phyloP scores from a whole-genome alignment of 2,888 invertebrate species.

The Lacanobia wlatinum region DNA sequence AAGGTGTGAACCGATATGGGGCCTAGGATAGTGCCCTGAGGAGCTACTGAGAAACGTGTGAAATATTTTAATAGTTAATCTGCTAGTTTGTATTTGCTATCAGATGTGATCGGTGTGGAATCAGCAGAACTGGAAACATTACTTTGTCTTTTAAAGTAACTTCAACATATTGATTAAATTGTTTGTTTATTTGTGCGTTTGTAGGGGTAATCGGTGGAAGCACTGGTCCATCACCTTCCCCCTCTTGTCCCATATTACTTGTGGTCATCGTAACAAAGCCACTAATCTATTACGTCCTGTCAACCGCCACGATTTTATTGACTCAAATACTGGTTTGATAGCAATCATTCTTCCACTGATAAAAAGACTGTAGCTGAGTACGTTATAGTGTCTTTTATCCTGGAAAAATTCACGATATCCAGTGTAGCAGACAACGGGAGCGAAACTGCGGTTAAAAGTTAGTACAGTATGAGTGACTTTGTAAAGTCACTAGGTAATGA shows the following conservation, averaged over 20 bases:
- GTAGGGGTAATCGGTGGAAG: background rate
- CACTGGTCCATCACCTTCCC: background rate
- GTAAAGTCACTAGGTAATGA: background rate
- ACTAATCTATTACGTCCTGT: background rate
- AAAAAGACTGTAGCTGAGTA: too few species aligned
- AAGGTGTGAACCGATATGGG: conserved; percentile 18
- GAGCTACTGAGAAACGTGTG: background rate
- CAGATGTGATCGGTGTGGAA: background rate
- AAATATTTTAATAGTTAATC: background rate
- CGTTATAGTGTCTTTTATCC: too few species aligned
- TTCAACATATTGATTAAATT: background rate
- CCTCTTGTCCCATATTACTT: background rate
- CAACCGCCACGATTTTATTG: background rate
- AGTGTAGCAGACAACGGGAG: background rate
- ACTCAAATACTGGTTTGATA: background rate
- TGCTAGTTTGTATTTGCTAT: background rate
- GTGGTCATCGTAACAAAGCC: background rate
- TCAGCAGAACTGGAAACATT: background rate
- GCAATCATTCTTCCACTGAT: background rate
- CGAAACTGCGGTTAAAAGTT: background rate
- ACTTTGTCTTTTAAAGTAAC: background rate
- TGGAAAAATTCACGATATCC: too few species aligned
- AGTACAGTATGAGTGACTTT: background rate
- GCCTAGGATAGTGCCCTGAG: conserved; percentile 37
- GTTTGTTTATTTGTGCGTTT: background rate